These are phyloP conservation scores for Eidolon dupreanum DNA, from an alignment of 2,797 vertebrate species.

Conservation along the genomic window DNA sequence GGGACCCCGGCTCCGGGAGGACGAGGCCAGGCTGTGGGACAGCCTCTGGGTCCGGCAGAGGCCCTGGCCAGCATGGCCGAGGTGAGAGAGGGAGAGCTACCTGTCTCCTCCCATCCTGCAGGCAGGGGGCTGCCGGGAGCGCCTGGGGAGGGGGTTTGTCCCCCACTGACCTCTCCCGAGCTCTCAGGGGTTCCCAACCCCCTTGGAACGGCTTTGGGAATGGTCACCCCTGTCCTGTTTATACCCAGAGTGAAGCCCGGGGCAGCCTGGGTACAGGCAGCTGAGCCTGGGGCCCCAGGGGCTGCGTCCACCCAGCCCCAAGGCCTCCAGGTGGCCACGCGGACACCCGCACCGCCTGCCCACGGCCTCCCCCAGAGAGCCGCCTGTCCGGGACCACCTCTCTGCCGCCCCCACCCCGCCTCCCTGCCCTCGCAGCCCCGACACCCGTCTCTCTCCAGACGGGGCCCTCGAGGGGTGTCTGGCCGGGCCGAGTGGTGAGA, in stretches of 20 bases:
- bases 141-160: no score
- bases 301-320: background rate
- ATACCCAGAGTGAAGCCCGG: background rate
- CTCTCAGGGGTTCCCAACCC: background rate
- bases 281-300: background rate
- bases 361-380: no score
- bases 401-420: background rate
- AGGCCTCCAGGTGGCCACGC: background rate
- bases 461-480: background rate
- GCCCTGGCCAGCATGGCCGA: accelerated
- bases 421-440: background rate
- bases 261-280: background rate
- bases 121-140: background rate
- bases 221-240: background rate
- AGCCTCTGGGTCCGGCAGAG: accelerated
- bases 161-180: background rate
- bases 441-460: background rate
- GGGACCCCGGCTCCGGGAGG: background rate
- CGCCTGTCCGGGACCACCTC: background rate
- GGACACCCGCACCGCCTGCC: background rate
- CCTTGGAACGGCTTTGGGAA: background rate
- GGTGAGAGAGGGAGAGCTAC: no score
- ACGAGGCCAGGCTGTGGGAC: background rate
- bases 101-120: background rate
- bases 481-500: accelerated